A percentile compares a stretch with the other conserved stretches of the same genome.
phyloP scores from a whole-genome alignment of 2,113 vertebrate species.

The Ovibos moschatus region DNA sequence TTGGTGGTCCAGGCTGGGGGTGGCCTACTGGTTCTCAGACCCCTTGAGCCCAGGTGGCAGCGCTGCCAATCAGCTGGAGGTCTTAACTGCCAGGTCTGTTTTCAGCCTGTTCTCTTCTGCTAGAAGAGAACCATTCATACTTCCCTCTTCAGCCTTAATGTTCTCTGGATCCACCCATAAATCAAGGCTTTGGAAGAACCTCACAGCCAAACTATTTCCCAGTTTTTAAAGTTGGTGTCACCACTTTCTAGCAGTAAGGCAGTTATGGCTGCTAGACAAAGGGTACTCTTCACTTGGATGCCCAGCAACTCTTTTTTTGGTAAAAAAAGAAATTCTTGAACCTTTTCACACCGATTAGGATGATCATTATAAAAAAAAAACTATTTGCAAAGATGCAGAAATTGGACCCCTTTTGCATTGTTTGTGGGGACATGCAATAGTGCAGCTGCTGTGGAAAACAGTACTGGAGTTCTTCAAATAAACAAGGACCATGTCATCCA shows the following conservation, averaged over 20 bases:
- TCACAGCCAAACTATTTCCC: background rate
- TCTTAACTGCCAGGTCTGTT: background rate
- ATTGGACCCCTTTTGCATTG: fast-evolving
- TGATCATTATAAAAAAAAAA: too few relatives aligned
- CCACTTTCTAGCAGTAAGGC: background rate
- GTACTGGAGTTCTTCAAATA: fast-evolving
- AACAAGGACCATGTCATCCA: fast-evolving
- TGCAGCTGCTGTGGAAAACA: background rate
- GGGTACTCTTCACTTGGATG: background rate
- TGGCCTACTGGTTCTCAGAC: background rate
- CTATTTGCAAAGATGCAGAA: background rate
- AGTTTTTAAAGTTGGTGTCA: background rate
- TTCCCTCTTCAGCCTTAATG: fast-evolving
- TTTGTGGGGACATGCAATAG: too few relatives aligned
- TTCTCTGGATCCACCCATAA: background rate
- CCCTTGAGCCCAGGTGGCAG: background rate
- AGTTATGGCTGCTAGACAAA: fast-evolving
- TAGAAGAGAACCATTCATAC: fast-evolving
- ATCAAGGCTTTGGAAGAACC: background rate
- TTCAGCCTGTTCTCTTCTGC: background rate
- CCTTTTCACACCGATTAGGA: background rate
- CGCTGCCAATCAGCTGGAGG: fast-evolving
- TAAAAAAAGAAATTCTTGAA: background rate
- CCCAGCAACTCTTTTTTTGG: background rate
- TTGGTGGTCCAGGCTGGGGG: fast-evolving